Conservation (phyloP, 1,140 invertebrate genomes). For the Gonioctena quinquepunctata region DNA sequence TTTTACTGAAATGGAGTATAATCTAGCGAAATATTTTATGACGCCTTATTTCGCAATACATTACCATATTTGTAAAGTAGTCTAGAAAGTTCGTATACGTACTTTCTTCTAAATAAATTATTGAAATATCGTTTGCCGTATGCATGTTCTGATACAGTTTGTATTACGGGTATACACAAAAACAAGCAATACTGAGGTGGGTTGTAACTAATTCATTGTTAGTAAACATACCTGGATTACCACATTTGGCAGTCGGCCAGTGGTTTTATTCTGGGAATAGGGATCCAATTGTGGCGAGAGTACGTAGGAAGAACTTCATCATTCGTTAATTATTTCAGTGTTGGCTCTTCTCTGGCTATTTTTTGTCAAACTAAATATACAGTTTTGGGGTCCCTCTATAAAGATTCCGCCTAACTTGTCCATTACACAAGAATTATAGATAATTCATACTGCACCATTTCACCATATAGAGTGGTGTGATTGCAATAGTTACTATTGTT, state of each 20-base stretch:
- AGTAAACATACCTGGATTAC: neutral
- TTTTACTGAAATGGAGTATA: too few relatives aligned
- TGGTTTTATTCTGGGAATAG: neutral
- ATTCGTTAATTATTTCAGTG: neutral
- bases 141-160: neutral
- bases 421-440: too few relatives aligned
- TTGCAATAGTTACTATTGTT: too few relatives aligned
- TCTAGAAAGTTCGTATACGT: neutral
- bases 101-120: neutral
- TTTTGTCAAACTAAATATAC: too few relatives aligned
- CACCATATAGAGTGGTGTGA: too few relatives aligned
- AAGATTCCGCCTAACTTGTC: too few relatives aligned
- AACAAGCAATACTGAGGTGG: neutral
- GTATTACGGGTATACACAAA: neutral
- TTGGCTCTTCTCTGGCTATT: neutral
- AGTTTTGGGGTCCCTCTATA: too few relatives aligned
- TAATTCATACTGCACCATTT: too few relatives aligned
- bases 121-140: neutral
- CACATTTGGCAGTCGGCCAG: neutral
- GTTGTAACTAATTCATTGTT: neutral
- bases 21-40: too few relatives aligned
- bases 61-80: neutral
- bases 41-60: neutral
- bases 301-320: neutral
- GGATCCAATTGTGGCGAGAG: neutral